phyloP scores from a whole-genome alignment of 1,140 invertebrate genomes.

The Eueides isabella region DNA sequence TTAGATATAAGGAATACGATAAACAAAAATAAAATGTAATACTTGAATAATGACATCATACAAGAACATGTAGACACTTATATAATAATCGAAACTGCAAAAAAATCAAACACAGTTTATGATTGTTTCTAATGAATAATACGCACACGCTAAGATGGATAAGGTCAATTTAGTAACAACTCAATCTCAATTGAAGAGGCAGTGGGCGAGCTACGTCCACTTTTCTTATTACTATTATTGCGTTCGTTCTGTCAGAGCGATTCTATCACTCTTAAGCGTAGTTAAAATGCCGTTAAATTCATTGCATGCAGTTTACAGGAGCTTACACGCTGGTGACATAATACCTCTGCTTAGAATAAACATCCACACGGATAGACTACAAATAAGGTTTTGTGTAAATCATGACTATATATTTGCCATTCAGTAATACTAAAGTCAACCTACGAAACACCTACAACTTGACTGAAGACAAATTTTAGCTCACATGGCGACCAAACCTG shows the following conservation, averaged over 20 bases:
- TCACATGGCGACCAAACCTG: neutral
- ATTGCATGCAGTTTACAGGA: constrained; percentile 28
- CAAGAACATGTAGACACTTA: neutral
- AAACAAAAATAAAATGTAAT: neutral
- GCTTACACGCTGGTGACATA: constrained; percentile 10
- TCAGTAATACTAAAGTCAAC: neutral
- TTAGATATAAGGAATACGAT: neutral
- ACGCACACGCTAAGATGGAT: constrained; percentile 34
- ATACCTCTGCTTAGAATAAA: constrained; percentile 26
- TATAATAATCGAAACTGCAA: neutral
- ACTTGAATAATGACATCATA: neutral
- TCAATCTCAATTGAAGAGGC: constrained; percentile 70
- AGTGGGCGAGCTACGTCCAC: constrained; percentile 61
- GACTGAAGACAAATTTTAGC: neutral
- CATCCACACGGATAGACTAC: neutral
- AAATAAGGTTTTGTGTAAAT: constrained; percentile 6
- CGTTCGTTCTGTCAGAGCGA: constrained; percentile 48
- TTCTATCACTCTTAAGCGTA: constrained; percentile 57
- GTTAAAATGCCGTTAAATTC: constrained; percentile 50
- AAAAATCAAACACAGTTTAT: neutral
- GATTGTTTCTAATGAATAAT: neutral
- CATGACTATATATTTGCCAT: neutral
- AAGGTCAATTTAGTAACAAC: constrained; percentile 66
- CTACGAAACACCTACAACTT: constrained; percentile 11
- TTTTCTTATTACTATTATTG: constrained; percentile 63